A percentile compares a stretch with the other conserved stretches of the same genome.
phyloP scores from a whole-genome alignment of 2,113 vertebrate species.

The Chrysochloris asiatica region DNA sequence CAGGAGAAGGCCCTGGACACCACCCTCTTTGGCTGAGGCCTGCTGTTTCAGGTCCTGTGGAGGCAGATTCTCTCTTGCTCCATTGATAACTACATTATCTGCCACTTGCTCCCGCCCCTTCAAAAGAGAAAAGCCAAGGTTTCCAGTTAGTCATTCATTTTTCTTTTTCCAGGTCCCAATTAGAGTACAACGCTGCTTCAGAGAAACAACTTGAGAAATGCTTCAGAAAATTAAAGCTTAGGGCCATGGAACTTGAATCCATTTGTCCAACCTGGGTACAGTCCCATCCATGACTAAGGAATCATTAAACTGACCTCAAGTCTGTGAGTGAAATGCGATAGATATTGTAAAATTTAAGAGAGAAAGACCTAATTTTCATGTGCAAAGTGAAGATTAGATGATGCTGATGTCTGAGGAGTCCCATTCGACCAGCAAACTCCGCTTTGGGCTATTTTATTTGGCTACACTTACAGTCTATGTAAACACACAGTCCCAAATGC shows the following conservation, averaged over 20 bases:
- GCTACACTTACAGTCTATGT: background rate
- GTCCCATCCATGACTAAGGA: background rate
- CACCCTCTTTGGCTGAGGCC: slow-evolving; percentile 72
- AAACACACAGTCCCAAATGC: background rate
- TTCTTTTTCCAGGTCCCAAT: background rate
- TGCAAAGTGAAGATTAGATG: background rate
- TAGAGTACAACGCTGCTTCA: background rate
- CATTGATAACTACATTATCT: slow-evolving; percentile 60
- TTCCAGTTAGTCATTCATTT: background rate
- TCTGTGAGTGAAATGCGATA: background rate
- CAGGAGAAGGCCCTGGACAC: slow-evolving; percentile 82
- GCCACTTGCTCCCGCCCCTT: slow-evolving; percentile 72
- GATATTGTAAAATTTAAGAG: background rate
- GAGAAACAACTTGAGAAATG: background rate
- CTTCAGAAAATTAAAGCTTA: no score
- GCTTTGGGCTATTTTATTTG: background rate
- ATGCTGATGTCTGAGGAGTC: background rate
- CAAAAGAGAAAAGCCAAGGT: slow-evolving; percentile 32
- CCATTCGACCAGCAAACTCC: background rate
- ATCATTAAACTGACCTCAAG: background rate
- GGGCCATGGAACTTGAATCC: background rate
- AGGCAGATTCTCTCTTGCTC: slow-evolving; percentile 78
- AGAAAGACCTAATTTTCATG: background rate
- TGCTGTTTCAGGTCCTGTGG: slow-evolving; percentile 75
- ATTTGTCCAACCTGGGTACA: background rate